A percentile compares a stretch with the other conserved stretches of the same genome.
Conservation (phyloP, 2,888 invertebrate genomes). For the Mesoligia furuncula region DNA sequence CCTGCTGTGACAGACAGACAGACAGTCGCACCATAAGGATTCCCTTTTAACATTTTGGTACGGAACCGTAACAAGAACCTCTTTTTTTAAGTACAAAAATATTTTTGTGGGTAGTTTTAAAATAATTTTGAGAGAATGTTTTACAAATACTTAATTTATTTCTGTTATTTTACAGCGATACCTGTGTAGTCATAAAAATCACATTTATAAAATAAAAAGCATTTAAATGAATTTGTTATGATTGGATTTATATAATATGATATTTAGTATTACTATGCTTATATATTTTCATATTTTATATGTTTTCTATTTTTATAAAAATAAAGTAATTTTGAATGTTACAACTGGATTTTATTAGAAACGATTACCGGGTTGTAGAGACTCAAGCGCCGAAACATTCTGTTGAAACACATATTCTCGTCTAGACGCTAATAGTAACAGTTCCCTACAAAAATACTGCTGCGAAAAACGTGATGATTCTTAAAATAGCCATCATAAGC, state of each 20-base stretch:
- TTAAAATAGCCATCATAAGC: conserved; percentile 27
- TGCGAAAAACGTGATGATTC: conserved; percentile 26
- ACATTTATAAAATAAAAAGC: conserved; percentile 24
- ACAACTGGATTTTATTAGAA: conserved; percentile 21
- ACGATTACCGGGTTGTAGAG: background rate
- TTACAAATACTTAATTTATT: conserved; percentile 27
- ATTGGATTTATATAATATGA: conserved; percentile 38
- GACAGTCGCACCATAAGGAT: too few species aligned
- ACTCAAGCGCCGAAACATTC: background rate
- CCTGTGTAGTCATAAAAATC: conserved; percentile 2
- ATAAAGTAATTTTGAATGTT: conserved; percentile 45
- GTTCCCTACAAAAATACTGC: conserved; percentile 22
- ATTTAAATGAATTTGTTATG: conserved; percentile 46
- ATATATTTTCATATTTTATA: conserved; percentile 25
- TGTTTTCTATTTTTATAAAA: conserved; percentile 56
- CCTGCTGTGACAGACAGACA: too few species aligned
- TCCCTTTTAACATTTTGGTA: too few species aligned
- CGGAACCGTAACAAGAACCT: background rate
- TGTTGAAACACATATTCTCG: conserved; percentile 10
- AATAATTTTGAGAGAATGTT: conserved; percentile 25
- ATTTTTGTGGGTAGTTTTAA: conserved; percentile 10
- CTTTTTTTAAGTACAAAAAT: conserved; percentile 10
- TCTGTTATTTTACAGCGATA: conserved; percentile 11
- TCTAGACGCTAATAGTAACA: conserved; percentile 13
- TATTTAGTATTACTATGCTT: conserved; percentile 37